phyloP scores from a whole-genome alignment of 2,888 invertebrate species.

The Sphecodes monilicornis region DNA sequence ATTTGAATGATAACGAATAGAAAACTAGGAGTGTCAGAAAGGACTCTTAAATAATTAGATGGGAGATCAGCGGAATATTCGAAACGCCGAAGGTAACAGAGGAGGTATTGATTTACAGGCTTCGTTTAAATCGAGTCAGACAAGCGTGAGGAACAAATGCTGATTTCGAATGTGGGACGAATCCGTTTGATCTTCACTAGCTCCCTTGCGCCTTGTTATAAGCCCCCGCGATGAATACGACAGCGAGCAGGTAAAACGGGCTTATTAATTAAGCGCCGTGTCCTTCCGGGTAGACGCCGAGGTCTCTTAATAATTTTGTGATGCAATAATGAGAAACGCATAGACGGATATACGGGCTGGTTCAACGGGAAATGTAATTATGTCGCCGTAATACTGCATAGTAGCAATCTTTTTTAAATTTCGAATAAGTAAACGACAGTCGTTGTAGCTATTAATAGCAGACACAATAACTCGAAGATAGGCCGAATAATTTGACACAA shows the following conservation, averaged over 20 bases:
- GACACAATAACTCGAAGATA: neutral
- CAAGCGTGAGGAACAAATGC: slow-evolving; percentile 75
- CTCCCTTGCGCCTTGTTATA: slow-evolving; percentile 54
- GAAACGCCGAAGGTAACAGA: slow-evolving; percentile 41
- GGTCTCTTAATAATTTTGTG: slow-evolving; percentile 21
- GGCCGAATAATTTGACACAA: neutral
- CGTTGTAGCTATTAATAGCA: neutral
- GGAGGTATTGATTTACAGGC: slow-evolving; percentile 61
- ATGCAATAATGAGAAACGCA: neutral
- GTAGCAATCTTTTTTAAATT: neutral
- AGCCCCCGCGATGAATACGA: slow-evolving; percentile 31
- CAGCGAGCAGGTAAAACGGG: slow-evolving; percentile 37
- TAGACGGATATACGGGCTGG: neutral
- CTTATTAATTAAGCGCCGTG: slow-evolving; percentile 39
- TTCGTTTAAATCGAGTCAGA: slow-evolving; percentile 73
- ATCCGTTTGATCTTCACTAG: slow-evolving; percentile 69
- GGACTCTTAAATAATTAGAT: neutral
- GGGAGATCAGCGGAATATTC: slow-evolving; percentile 6
- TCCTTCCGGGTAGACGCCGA: slow-evolving; percentile 5
- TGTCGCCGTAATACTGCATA: neutral
- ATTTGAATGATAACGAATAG: neutral
- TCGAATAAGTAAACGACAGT: slow-evolving; percentile 18
- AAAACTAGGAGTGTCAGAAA: neutral
- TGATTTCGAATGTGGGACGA: slow-evolving; percentile 65
- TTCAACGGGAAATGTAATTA: neutral